These are phyloP conservation scores for Serranochromis macrocephalus DNA, from an alignment of 2,113 vertebrate species.

Conservation along the genomic window DNA sequence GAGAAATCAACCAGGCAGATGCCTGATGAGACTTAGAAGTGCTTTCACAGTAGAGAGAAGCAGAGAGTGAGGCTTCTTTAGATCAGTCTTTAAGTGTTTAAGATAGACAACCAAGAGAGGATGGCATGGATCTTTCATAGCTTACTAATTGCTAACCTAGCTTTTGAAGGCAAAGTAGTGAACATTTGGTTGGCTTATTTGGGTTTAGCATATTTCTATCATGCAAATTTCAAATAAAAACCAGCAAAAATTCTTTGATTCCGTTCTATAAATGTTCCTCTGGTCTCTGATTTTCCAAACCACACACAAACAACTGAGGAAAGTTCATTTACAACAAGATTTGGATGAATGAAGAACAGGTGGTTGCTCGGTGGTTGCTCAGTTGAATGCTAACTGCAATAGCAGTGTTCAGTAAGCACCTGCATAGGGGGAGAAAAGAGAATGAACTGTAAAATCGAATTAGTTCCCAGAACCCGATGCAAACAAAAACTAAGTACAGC, in stretches of 20 bases:
- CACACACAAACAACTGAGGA: not conserved
- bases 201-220: not conserved
- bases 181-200: not conserved
- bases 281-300: not conserved
- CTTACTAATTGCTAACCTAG: not conserved
- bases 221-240: not conserved
- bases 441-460: not conserved
- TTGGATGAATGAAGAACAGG: not conserved
- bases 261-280: not conserved
- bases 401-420: not conserved
- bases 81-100: not conserved
- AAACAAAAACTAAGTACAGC: not conserved
- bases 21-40: not conserved
- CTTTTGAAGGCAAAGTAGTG: not conserved
- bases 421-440: not conserved
- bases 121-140: not conserved
- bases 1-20: not conserved
- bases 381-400: not conserved
- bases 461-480: not conserved
- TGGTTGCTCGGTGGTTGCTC: not conserved
- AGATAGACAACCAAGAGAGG: not conserved
- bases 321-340: not conserved
- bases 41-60: not conserved
- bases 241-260: not conserved
- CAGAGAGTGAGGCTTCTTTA: not conserved